phyloP scores from a whole-genome alignment of 2,113 vertebrate species.

The Dasyornis broadbenti region DNA sequence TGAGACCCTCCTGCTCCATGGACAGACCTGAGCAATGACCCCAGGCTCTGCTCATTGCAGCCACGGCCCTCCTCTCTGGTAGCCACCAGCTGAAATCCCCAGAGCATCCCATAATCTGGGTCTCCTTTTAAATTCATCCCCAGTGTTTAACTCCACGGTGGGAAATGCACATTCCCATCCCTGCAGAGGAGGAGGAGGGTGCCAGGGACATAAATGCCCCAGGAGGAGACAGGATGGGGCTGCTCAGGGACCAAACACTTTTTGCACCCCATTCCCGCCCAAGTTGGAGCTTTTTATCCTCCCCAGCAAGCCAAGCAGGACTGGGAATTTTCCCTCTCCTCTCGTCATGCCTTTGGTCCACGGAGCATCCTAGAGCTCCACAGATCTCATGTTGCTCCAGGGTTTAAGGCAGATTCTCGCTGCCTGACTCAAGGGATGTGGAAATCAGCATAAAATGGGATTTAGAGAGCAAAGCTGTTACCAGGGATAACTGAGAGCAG shows the following conservation, averaged over 20 bases:
- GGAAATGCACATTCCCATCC: fast-evolving
- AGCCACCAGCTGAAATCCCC: neutral
- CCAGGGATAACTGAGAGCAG: neutral
- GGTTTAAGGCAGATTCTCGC: slow-evolving; percentile 10
- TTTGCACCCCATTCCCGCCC: neutral
- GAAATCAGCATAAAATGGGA: slow-evolving; percentile 41
- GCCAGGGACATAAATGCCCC: neutral
- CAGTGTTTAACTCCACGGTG: fast-evolving
- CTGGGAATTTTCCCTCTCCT: neutral
- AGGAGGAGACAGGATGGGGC: neutral
- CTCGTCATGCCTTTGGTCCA: neutral
- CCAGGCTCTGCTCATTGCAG: neutral
- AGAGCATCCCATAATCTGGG: neutral
- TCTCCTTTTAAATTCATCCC: neutral
- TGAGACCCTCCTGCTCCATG: neutral
- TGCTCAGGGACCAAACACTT: neutral
- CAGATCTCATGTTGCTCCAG: neutral
- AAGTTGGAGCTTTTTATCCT: neutral
- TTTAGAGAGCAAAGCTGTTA: slow-evolving; percentile 17
- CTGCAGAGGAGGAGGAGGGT: neutral
- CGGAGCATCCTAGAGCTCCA: neutral
- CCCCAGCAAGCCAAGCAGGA: neutral
- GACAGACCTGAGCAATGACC: neutral
- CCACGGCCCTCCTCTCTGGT: neutral
- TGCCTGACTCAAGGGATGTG: slow-evolving; percentile 11